Conservation (phyloP, 2,797 vertebrate species). For the Spondyliosoma cantharus region DNA sequence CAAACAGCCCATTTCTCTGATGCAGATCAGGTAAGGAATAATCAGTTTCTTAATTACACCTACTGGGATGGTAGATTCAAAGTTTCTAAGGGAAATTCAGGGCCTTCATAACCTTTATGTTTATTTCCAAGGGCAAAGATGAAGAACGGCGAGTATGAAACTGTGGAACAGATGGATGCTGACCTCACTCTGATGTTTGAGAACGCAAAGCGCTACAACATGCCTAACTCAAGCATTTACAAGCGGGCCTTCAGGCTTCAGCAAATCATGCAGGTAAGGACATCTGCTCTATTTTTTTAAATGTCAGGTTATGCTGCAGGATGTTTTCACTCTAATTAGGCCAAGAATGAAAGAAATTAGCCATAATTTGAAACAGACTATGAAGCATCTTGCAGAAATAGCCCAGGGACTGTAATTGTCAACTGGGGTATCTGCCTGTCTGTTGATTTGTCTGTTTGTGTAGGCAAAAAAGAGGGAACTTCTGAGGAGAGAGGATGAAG, state of each 20-base stretch:
- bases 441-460: slow-evolving; percentile 43
- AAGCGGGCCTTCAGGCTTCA: slow-evolving; percentile 97
- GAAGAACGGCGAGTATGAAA: slow-evolving; percentile 96
- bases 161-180: slow-evolving; percentile 91
- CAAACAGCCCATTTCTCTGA: slow-evolving; percentile 93
- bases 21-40: slow-evolving; percentile 90
- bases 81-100: neutral
- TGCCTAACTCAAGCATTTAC: slow-evolving; percentile 97
- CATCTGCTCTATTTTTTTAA: neutral
- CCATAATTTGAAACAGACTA: neutral
- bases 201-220: slow-evolving; percentile 98
- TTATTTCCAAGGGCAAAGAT: slow-evolving; percentile 89
- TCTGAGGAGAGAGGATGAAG: slow-evolving; percentile 93
- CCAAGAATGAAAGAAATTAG: neutral
- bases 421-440: neutral
- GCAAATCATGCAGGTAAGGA: slow-evolving; percentile 94
- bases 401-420: neutral
- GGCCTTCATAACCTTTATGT: neutral
- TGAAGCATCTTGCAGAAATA: neutral
- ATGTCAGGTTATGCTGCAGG: neutral
- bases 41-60: neutral
- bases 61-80: neutral
- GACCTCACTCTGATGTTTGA: slow-evolving; percentile 98
- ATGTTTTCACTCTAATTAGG: neutral
- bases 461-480: slow-evolving; percentile 95